Evolutionary conservation across 2,113 vertebrate genomes (phyloP).

Genomic region (Silurus meridionalis): DNA sequence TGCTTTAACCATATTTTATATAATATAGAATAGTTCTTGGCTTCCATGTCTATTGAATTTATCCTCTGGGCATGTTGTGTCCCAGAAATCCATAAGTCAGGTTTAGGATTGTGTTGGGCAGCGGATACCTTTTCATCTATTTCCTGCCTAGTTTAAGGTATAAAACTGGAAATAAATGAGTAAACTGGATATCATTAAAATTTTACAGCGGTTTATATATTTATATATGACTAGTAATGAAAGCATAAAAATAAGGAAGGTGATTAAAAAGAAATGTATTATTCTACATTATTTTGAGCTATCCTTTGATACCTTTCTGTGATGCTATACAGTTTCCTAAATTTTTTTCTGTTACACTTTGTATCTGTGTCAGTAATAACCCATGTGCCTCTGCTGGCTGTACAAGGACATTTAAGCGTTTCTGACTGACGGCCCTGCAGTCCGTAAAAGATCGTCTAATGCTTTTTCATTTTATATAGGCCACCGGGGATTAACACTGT

Average conservation of each 20-base stretch:
- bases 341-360: not conserved
- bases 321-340: not conserved
- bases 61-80: not conserved
- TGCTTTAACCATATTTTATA: not conserved
- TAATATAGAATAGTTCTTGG: not conserved
- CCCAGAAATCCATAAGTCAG: not conserved
- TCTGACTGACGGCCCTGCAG: conserved; percentile 10
- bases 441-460: conserved; percentile 28
- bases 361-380: not conserved
- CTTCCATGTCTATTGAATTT: not conserved
- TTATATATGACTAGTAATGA: not conserved
- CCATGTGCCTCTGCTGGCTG: not conserved
- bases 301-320: not conserved
- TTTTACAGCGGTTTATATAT: not conserved
- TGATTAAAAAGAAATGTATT: too few relatives aligned
- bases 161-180: not conserved
- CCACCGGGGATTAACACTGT: conserved; percentile 31
- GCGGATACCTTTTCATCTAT: not conserved
- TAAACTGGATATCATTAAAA: not conserved
- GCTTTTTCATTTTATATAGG: conserved; percentile 38
- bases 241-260: too few relatives aligned
- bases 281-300: too few relatives aligned
- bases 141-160: not conserved
- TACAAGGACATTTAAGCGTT: not conserved
- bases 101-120: not conserved